Base-by-base conservation (phyloP, 2,888 invertebrate genomes). In the Therioaphis trifolii region DNA sequence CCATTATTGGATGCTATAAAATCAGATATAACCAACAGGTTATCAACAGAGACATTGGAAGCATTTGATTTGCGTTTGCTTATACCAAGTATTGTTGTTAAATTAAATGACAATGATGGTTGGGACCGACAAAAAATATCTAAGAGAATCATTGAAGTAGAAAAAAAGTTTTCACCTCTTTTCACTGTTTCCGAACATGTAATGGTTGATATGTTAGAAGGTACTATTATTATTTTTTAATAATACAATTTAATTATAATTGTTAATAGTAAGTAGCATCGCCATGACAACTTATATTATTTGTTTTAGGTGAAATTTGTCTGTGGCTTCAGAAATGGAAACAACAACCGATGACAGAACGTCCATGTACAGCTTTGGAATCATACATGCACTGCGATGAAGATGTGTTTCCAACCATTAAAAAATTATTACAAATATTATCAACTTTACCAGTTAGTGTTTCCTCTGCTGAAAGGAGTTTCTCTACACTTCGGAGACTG, bases 21-120 rank as follows among this genome's bases (percentile, higher is more conserved):
- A 68, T 68, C 68, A 24, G 68, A 68, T 68, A 68, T 68, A 68
- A 43, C 68, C 68, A 68, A 43, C 24, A 68, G 40, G 40, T 68
- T 68, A 68, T 68, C 43, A 68, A 68, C 66, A 68, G 40, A 68
- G 0, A 43, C 68, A 68, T 68, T 68, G 40, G 68, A 43, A 68
- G 68, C 40, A 68, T 68, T 68, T 68, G 68, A 43, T 43, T 43
- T 68, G 68, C 43, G 68, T 68, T 21, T 68, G 5, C 43, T 43
- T 43, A 43, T 68, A 14, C 68, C 43, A 43, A 68, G 2, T 68
- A 43, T 68, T 68, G n/a, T n/a, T n/a, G 66, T 68, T 12, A 40
- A 40, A 68, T 14, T 68, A 68, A 68, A 40, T 40, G 35, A 68
- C n/a, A 40, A 0, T 68, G 40, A 68, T 68, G 66, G 66, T 68